Base-by-base conservation (phyloP, 2,113 vertebrate genomes). In the Podiceps cristatus region DNA sequence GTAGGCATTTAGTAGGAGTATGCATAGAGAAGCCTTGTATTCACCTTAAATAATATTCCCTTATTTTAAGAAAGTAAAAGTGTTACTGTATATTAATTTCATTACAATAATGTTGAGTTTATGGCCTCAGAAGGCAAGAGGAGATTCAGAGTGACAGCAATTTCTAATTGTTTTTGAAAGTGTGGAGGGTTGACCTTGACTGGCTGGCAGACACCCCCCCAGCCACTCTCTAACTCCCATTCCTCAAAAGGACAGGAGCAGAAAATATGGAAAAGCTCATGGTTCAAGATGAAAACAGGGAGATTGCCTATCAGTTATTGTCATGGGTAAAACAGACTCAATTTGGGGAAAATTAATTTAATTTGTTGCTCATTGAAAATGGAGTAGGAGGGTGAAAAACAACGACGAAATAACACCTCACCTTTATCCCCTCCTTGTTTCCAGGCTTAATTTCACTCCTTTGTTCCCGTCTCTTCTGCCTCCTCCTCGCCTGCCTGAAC, bases 341-440 rank as follows among this genome's bases (percentile, higher is more conserved):
- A 19, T 55, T 64, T 76, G 8, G 33, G n/a, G 20, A 12, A 86
- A 63, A 82, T 71, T 17, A 74, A 47, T 49, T 85, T 42, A 40
- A 55, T 80, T 18, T 50, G 27, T 58, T 59, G 10, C 1, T 86
- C 8, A 7, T 80, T 68, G 17, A 11, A 82, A 58, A 14, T 14
- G 6, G 18, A 63, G 12, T n/a, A 71, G 27, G 12, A 45, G 35
- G 12, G 42, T 53, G 53, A 88, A 47, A 72, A 79, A 44, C 6
- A 63, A 75, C 77, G 20, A 31, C 13, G 59, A 59, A 86, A 50
- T 4, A 42, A 7, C 20, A 37, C 7, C 4, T 76, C 16, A 40
- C 7, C 0, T 0, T 8, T 69, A 11, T 23, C 7, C 10, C 1
- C 8, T 44, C 28, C 50, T 69, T 25, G 33, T 42, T 69, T 11